These are phyloP conservation scores for Strigops habroptila DNA, from an alignment of 2,113 vertebrate species.

Conservation along the genomic window DNA sequence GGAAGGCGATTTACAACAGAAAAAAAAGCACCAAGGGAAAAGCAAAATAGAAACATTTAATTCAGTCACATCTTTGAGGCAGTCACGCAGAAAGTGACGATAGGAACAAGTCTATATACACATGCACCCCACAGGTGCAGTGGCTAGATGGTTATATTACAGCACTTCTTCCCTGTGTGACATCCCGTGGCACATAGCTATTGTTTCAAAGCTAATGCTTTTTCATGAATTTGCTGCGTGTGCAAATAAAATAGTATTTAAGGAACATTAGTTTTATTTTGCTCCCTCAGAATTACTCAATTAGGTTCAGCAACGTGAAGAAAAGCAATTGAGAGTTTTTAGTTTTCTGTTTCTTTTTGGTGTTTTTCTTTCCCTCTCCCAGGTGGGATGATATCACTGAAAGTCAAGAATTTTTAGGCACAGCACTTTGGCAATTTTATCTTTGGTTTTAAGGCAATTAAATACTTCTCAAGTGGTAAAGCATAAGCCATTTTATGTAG, in stretches of 20 bases:
- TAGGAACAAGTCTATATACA: neutral
- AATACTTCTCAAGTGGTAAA: neutral
- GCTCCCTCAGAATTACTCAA: neutral
- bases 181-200: neutral
- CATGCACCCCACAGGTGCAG: no score
- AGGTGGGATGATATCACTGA: neutral
- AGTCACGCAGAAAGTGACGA: neutral
- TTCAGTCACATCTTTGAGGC: neutral
- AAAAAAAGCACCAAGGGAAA: neutral
- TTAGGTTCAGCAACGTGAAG: neutral
- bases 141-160: neutral
- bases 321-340: neutral
- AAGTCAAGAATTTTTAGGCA: neutral
- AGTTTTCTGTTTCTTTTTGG: neutral
- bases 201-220: neutral
- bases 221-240: neutral
- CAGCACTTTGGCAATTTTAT: neutral
- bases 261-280: neutral
- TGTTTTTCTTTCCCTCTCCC: neutral
- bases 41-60: neutral
- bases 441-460: neutral
- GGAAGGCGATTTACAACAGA: neutral
- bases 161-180: neutral
- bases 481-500: neutral
- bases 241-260: neutral